Evolutionary conservation across 2,888 invertebrate genomes (phyloP).

Genomic region (Sphinx pinastri): DNA sequence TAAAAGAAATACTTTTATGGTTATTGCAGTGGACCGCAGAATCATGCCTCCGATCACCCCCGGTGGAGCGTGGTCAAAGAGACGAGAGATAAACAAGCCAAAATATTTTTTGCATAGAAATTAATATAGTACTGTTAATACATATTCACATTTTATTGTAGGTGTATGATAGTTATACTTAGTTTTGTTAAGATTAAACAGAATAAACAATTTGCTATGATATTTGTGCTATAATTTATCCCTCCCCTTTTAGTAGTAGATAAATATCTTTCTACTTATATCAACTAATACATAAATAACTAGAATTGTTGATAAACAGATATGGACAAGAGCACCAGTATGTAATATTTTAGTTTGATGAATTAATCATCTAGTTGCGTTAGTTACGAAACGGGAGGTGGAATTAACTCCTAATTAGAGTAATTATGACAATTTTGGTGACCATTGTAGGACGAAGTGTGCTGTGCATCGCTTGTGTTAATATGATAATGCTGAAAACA

Average conservation of each 20-base stretch:
- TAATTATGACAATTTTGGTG: conserved; percentile 41
- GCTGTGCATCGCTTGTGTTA: not conserved
- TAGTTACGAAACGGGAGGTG: conserved; percentile 26
- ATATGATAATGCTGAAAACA: not conserved
- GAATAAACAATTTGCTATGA: not conserved
- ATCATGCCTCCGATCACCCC: conserved; percentile 57
- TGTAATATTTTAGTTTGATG: conserved; percentile 23
- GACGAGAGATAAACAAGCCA: conserved; percentile 44
- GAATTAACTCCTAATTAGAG: conserved; percentile 35
- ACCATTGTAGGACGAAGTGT: conserved; percentile 33
- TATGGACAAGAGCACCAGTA: not conserved
- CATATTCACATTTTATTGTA: not conserved
- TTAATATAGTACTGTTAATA: not conserved
- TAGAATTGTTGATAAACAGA: conserved; percentile 1
- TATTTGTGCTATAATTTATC: conserved; percentile 10
- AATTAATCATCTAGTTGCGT: not conserved
- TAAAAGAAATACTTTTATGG: conserved; percentile 23
- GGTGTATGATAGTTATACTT: not conserved
- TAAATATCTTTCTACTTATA: not conserved
- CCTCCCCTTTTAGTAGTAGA: not conserved
- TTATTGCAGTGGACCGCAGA: conserved; percentile 62
- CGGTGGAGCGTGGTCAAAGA: conserved; percentile 64
- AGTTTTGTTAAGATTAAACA: not conserved
- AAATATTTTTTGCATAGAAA: conserved; percentile 15
- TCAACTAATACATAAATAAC: not conserved